Evolutionary conservation across 2,888 invertebrate species (phyloP), one percentile per base, ranked within the genome.

Genomic region (Melanotus villosus): DNA sequence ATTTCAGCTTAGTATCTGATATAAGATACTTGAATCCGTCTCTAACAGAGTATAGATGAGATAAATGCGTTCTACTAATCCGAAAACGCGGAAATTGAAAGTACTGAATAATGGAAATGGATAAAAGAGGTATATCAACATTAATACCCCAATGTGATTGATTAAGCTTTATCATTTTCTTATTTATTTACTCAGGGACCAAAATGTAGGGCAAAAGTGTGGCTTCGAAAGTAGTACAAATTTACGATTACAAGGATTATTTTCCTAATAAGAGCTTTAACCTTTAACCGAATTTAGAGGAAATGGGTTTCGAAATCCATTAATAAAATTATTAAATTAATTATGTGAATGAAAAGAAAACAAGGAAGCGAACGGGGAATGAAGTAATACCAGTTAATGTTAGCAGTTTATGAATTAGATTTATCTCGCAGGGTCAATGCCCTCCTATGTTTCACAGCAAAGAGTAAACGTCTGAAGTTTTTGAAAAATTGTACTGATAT

Each of bases 1-100:
- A 34, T 36, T 56, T 56, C 36, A 7, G 18, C 56, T 38, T 56
- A 52, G 52, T 9, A 52, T 52, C 18, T 52, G 19, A 52, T 32
- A 32, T 19, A 32, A 32, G 30, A 52, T 52, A 34, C 52, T 52
- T 18, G n/a, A 52, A 52, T 16, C 32, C 52, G 9, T 30, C 32
- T 32, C 32, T 32, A 52, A 34, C 34, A 19, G 18, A 52, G 32
- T 32, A 32, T 7, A 32, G 52, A 52, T 52, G 32, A 52, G 52
- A 52, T 52, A 52, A 52, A 16, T 26, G 50, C 16, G 16, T 32
- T 52, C 30, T 4, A 52, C 34, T 52, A 19, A 52, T 32, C 10
- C 26, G 32, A 9, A 5, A 16, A 18, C 1, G 18, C n/a, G 32
- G 52, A 52, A 52, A 52, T 32, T 32, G 30, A 32, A 52, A 32